Conservation (phyloP, 2,797 vertebrate genomes). For the Cyclopterus lumpus region DNA sequence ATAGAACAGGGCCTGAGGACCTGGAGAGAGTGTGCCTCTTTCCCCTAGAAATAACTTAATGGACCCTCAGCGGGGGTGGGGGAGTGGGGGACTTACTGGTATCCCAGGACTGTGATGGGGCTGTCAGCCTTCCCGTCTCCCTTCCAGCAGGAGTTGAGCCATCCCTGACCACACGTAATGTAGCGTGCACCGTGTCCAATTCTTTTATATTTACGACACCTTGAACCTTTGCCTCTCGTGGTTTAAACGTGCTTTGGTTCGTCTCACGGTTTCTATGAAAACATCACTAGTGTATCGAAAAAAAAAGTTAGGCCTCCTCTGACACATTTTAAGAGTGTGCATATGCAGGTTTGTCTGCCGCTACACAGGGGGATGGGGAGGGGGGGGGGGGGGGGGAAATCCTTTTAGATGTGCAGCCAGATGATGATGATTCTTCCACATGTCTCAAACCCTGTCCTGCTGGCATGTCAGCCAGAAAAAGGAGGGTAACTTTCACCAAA, state of each 20-base stretch:
- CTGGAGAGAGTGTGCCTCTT: slow-evolving; percentile 37
- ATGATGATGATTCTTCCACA: slow-evolving; percentile 14
- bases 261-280: not conserved
- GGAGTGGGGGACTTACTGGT: slow-evolving; percentile 47
- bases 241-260: not conserved
- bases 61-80: slow-evolving; percentile 31
- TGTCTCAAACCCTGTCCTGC: slow-evolving; percentile 1
- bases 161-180: slow-evolving; percentile 12
- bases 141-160: slow-evolving; percentile 17
- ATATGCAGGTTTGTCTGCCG: slow-evolving; percentile 12
- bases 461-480: not conserved
- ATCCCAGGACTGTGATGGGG: slow-evolving; percentile 14
- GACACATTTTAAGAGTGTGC: not conserved
- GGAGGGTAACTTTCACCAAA: not conserved
- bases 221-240: not conserved
- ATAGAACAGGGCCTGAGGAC: slow-evolving; percentile 55
- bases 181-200: not conserved
- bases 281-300: not conserved
- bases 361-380: slow-evolving; percentile 29
- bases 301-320: not conserved
- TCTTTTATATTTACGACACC: not conserved
- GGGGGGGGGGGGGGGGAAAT: slow-evolving; percentile 13
- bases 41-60: slow-evolving; percentile 57
- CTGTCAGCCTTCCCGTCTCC: slow-evolving; percentile 17
- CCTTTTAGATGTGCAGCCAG: slow-evolving; percentile 18